A percentile compares a stretch with the other conserved stretches of the same genome.
Conservation (phyloP, 2,113 vertebrate species). For the Dryoscopus gambensis region DNA sequence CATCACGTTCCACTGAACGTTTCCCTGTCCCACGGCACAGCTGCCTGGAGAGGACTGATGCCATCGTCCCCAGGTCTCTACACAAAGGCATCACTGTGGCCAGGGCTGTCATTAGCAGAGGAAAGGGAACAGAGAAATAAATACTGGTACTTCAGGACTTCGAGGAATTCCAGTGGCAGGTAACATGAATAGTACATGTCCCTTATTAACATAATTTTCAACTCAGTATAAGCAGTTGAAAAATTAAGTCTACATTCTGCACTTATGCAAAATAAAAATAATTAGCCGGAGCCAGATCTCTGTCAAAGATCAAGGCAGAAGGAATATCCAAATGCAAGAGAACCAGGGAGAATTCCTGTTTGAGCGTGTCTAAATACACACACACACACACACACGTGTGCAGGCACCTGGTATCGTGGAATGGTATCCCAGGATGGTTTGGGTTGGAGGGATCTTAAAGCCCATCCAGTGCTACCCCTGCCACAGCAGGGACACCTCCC, state of each 20-base stretch:
- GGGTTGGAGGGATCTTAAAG: background rate
- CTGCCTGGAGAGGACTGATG: background rate
- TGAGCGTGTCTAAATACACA: rapidly evolving
- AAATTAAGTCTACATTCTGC: background rate
- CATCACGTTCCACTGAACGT: rapidly evolving
- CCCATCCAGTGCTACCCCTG: too few species aligned
- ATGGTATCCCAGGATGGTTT: background rate
- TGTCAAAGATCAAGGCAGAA: background rate
- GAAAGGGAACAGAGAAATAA: background rate
- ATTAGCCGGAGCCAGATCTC: background rate
- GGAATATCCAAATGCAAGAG: background rate
- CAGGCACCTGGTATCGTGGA: background rate
- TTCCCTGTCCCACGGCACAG: background rate
- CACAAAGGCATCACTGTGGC: background rate
- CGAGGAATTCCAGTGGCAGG: background rate
- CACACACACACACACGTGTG: background rate
- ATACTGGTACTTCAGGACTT: background rate
- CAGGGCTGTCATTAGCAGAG: background rate
- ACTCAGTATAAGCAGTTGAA: background rate
- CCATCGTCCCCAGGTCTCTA: background rate
- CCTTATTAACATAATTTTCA: background rate
- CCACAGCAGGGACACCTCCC: background rate
- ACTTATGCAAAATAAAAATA: background rate
- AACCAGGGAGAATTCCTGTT: background rate
- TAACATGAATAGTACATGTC: too few species aligned